A percentile compares a stretch with the other conserved stretches of the same genome.
Conservation (phyloP, 2,888 invertebrate species). For the Calameuta idolon region DNA sequence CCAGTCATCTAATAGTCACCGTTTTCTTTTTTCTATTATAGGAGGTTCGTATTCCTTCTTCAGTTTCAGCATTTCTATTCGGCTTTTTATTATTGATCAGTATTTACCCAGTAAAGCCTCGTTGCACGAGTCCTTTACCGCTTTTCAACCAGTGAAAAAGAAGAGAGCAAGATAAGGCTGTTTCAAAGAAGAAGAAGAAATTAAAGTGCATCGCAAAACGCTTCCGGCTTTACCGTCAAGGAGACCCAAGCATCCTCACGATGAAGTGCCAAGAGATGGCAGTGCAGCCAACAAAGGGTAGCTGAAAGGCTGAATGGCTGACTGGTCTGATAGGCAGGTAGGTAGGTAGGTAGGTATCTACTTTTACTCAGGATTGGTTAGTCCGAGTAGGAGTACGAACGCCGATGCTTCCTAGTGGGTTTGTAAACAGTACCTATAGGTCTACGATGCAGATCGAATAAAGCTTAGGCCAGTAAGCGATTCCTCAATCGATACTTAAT, state of each 20-base stretch:
- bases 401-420: not conserved
- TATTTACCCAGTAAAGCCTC: not conserved
- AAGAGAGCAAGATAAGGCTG: not conserved
- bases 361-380: not conserved
- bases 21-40: not conserved
- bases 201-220: not conserved
- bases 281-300: constrained; percentile 3
- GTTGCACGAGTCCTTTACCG: not conserved
- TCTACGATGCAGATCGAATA: not conserved
- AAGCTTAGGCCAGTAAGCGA: not conserved
- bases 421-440: not conserved
- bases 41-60: not conserved
- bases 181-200: not conserved
- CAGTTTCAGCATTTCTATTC: not conserved
- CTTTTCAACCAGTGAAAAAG: not conserved
- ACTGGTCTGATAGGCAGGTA: not conserved
- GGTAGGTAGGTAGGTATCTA: not conserved
- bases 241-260: not conserved
- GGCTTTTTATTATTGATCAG: not conserved
- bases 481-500: constrained; percentile 6
- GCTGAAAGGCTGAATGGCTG: not conserved
- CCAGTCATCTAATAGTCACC: not conserved
- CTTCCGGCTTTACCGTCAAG: constrained; percentile 7
- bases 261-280: constrained; percentile 7
- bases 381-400: not conserved